Conservation (phyloP, 2,888 invertebrate genomes). For the Drosophila borborema region DNA sequence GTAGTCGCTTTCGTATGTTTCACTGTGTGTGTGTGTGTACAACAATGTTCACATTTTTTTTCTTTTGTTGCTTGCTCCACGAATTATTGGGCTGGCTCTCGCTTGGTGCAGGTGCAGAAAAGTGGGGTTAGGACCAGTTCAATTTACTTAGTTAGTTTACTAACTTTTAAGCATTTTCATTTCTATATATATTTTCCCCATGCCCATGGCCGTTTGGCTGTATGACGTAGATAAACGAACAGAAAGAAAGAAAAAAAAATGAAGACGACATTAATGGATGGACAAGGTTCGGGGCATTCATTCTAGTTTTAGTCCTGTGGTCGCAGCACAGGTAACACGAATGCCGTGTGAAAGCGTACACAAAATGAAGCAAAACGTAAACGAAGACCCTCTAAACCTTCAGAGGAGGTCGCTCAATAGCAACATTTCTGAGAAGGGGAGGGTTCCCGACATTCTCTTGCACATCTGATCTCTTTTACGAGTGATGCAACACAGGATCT, state of each 20-base stretch:
- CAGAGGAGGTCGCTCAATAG: slow-evolving; percentile 73
- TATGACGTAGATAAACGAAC: slow-evolving; percentile 1
- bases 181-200: not conserved
- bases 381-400: slow-evolving; percentile 57
- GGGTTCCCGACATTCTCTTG: slow-evolving; percentile 60
- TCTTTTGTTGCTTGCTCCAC: slow-evolving; percentile 72
- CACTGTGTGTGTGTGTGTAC: slow-evolving; percentile 61
- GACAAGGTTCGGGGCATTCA: slow-evolving; percentile 28
- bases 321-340: slow-evolving; percentile 60
- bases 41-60: slow-evolving; percentile 77
- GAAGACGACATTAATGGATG: slow-evolving; percentile 41
- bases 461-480: slow-evolving; percentile 73
- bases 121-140: slow-evolving; percentile 70
- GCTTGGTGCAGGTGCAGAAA: slow-evolving; percentile 77
- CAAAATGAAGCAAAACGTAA: slow-evolving; percentile 44
- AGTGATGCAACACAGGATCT: slow-evolving; percentile 74
- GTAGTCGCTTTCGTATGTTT: slow-evolving; percentile 40
- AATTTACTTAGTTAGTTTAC: slow-evolving; percentile 34
- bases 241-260: slow-evolving; percentile 21
- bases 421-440: slow-evolving; percentile 47
- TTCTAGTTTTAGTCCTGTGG: slow-evolving; percentile 49
- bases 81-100: slow-evolving; percentile 71
- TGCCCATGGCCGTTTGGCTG: not conserved
- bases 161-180: slow-evolving; percentile 25
- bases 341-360: slow-evolving; percentile 58